Percentiles rank a stretch among this genome's conserved stretches.
phyloP scores from a whole-genome alignment of 2,888 invertebrate genomes.

The Hedychridium roseum region DNA sequence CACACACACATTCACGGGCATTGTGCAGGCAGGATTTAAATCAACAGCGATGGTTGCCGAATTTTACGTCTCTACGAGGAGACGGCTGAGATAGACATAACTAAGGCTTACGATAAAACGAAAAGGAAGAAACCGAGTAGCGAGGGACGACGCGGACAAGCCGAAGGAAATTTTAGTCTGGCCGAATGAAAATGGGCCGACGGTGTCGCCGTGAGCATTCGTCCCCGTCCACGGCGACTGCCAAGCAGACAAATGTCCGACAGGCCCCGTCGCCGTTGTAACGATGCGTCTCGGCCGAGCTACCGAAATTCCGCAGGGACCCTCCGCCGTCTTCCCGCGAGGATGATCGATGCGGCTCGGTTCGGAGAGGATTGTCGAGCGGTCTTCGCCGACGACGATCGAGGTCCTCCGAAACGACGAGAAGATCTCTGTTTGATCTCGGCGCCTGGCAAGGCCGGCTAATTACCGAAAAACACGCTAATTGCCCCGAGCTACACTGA shows the following conservation, averaged over 20 bases:
- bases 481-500: conserved; percentile 37
- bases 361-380: too few species aligned
- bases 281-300: conserved; percentile 1
- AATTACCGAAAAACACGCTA: conserved; percentile 45
- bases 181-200: neutral
- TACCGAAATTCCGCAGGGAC: neutral
- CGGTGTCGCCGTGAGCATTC: conserved; percentile 17
- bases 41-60: conserved; percentile 21
- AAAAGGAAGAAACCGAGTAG: too few species aligned
- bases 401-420: too few species aligned
- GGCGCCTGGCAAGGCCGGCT: conserved; percentile 20
- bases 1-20: conserved; percentile 12
- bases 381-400: too few species aligned
- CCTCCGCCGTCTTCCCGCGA: neutral
- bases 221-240: conserved; percentile 13
- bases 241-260: conserved; percentile 14
- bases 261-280: conserved; percentile 7
- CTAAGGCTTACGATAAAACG: too few species aligned
- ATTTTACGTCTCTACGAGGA: conserved; percentile 11
- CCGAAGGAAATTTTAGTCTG: too few species aligned
- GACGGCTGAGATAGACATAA: too few species aligned
- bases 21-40: conserved; percentile 29
- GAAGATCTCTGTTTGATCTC: too few species aligned
- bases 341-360: conserved; percentile 1
- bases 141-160: too few species aligned